phyloP scores from a whole-genome alignment of 2,113 vertebrate genomes.

The Gymnobelideus leadbeateri region DNA sequence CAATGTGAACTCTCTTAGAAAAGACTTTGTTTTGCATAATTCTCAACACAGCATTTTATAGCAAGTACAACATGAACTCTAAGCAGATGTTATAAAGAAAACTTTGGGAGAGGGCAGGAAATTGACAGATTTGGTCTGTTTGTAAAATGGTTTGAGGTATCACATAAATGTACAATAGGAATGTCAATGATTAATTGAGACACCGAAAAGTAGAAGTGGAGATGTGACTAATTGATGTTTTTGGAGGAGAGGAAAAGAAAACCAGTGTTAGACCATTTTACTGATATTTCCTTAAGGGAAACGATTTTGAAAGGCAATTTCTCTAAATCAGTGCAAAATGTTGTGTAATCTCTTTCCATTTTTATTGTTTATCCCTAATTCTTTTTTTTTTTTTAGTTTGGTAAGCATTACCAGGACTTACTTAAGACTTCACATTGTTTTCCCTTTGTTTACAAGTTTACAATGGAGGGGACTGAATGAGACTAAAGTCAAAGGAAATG shows the following conservation, averaged over 20 bases:
- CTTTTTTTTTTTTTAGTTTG: not conserved
- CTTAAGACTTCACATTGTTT: slow-evolving; percentile 21
- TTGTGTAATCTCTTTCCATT: not conserved
- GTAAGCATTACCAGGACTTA: slow-evolving; percentile 23
- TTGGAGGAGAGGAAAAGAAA: not conserved
- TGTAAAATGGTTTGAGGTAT: slow-evolving; percentile 59
- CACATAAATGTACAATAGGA: slow-evolving; percentile 70
- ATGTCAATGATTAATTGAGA: slow-evolving; percentile 44
- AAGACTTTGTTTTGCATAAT: slow-evolving; percentile 58
- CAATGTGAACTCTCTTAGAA: not conserved
- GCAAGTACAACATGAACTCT: slow-evolving; percentile 74
- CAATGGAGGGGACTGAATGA: not conserved
- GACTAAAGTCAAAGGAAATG: slow-evolving; percentile 7
- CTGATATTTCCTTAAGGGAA: not conserved
- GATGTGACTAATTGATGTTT: not conserved
- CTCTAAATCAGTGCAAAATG: slow-evolving; percentile 25
- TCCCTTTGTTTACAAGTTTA: not conserved
- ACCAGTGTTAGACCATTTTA: not conserved
- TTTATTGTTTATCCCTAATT: not conserved
- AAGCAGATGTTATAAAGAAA: slow-evolving; percentile 79
- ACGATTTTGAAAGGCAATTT: not conserved
- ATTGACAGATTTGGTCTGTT: slow-evolving; percentile 69
- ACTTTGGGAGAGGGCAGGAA: slow-evolving; percentile 69
- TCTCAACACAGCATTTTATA: slow-evolving; percentile 68
- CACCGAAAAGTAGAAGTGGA: slow-evolving; percentile 47